Evolutionary conservation across 2,888 invertebrate species (phyloP).

Genomic region (Lamellibrachia satsuma): DNA sequence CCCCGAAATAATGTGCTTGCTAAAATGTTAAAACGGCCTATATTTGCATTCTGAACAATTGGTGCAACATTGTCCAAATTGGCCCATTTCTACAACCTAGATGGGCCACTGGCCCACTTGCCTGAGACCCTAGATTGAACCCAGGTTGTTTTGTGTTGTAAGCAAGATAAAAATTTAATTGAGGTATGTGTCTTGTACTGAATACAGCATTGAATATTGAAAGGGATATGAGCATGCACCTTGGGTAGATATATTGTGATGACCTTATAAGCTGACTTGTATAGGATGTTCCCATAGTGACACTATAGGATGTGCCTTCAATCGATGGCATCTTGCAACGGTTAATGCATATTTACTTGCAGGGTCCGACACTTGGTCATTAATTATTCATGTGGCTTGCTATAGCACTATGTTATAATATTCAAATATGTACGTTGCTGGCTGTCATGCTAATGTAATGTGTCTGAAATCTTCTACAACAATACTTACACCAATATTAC

Average conservation of each 20-base stretch:
- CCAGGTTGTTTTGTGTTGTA: background rate
- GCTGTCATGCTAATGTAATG: background rate
- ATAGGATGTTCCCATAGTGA: background rate
- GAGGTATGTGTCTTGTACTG: background rate
- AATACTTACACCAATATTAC: too few species aligned
- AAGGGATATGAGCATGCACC: background rate
- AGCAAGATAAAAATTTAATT: background rate
- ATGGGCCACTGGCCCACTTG: too few species aligned
- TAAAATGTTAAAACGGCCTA: too few species aligned
- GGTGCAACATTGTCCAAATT: too few species aligned
- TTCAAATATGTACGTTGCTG: background rate
- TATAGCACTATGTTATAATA: constrained; percentile 1
- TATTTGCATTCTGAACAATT: too few species aligned
- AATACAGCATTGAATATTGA: background rate
- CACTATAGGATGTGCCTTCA: background rate
- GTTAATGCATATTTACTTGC: background rate
- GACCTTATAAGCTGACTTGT: background rate
- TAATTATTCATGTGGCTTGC: background rate
- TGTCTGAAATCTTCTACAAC: background rate
- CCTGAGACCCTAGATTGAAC: background rate
- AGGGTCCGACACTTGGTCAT: background rate
- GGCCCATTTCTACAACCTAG: too few species aligned
- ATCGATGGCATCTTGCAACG: background rate
- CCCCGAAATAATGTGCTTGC: too few species aligned
- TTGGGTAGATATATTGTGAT: background rate